Evolutionary conservation across 1,140 invertebrate genomes (phyloP).

Genomic region (Ladona fulva): DNA sequence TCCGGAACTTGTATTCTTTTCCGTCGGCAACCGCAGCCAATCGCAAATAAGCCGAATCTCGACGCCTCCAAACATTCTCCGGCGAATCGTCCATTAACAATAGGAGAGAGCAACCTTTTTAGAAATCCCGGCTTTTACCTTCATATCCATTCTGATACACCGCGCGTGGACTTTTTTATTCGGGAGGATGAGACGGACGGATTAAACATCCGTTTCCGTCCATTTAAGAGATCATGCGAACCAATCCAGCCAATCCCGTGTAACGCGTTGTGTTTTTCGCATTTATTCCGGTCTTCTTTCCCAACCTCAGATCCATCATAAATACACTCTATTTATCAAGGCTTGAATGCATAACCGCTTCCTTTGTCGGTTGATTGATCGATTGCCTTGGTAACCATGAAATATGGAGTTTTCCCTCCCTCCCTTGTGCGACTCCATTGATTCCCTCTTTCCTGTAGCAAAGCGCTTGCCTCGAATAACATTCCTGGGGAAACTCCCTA

Average conservation of each 20-base stretch:
- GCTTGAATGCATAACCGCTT: constrained; percentile 8
- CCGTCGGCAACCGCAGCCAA: too few relatives aligned
- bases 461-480: not conserved
- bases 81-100: too few relatives aligned
- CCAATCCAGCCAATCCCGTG: not conserved
- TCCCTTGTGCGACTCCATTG: not conserved
- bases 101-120: too few relatives aligned
- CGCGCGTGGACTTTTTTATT: too few relatives aligned
- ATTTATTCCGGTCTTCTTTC: not conserved
- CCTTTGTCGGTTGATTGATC: constrained; percentile 9
- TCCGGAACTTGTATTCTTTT: too few relatives aligned
- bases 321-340: constrained; percentile 7
- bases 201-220: constrained; percentile 9
- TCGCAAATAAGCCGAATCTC: too few relatives aligned
- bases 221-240: not conserved
- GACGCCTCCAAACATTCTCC: too few relatives aligned
- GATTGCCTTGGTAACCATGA: constrained; percentile 4
- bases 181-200: not conserved
- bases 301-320: not conserved
- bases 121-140: too few relatives aligned
- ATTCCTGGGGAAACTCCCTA: too few relatives aligned
- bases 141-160: too few relatives aligned
- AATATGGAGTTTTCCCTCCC: not conserved
- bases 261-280: not conserved
- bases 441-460: not conserved